Evolutionary conservation across 2,888 invertebrate genomes (phyloP).

Genomic region (Rhagophthalmus giganteus): DNA sequence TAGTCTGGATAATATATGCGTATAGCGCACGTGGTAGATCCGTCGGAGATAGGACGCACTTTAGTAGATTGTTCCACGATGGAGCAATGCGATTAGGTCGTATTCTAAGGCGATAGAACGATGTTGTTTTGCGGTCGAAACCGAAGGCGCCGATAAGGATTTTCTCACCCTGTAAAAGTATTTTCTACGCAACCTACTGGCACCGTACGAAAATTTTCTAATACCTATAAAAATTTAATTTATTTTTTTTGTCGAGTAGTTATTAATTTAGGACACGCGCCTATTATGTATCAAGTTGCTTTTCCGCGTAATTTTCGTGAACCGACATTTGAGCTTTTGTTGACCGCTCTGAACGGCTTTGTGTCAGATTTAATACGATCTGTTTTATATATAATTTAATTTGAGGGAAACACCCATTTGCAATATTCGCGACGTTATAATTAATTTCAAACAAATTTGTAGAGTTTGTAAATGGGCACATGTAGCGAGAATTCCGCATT

Average conservation of each 20-base stretch:
- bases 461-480: constrained; percentile 32
- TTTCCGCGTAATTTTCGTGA: too few relatives aligned
- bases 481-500: constrained; percentile 43
- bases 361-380: too few relatives aligned
- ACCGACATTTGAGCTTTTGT: too few relatives aligned
- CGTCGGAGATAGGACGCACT: constrained; percentile 28
- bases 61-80: constrained; percentile 28
- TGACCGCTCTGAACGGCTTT: too few relatives aligned
- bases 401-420: constrained; percentile 25
- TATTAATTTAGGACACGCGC: too few relatives aligned
- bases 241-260: too few relatives aligned
- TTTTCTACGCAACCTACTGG: too few relatives aligned
- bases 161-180: constrained; percentile 1
- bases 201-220: too few relatives aligned
- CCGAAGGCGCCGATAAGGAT: constrained; percentile 8
- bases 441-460: constrained; percentile 32
- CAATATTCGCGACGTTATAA: constrained; percentile 26
- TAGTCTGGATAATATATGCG: constrained; percentile 27
- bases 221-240: too few relatives aligned
- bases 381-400: constrained; percentile 15
- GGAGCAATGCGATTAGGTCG: constrained; percentile 24
- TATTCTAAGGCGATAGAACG: constrained; percentile 21
- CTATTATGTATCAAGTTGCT: too few relatives aligned
- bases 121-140: constrained; percentile 21
- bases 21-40: constrained; percentile 27